Percentiles rank a stretch among this genome's conserved stretches.
These are phyloP conservation scores for Falco punctatus DNA, from an alignment of 2,113 vertebrate genomes.

Conservation along the genomic window DNA sequence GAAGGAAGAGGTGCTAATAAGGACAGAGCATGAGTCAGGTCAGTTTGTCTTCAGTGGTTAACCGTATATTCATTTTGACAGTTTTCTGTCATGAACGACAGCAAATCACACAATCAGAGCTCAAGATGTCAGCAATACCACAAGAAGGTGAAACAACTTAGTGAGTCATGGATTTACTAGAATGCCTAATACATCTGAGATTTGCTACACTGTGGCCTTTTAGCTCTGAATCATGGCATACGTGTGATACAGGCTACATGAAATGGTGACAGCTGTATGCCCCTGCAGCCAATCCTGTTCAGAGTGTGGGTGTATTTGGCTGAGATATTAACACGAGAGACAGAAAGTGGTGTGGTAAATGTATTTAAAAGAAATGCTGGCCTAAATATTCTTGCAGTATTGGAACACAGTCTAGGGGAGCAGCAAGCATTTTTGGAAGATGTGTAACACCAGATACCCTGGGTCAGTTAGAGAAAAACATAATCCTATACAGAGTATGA, in stretches of 20 bases:
- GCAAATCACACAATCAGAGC: background rate
- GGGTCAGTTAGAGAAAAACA: background rate
- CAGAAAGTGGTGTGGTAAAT: background rate
- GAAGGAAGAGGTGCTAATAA: background rate
- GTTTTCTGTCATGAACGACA: background rate
- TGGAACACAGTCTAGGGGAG: background rate
- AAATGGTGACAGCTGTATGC: background rate
- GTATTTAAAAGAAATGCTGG: background rate
- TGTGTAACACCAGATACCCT: background rate
- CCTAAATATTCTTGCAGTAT: background rate
- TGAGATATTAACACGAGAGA: background rate
- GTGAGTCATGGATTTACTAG: slow-evolving; percentile 1
- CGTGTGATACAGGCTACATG: background rate
- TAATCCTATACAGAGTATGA: background rate
- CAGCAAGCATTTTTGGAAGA: background rate
- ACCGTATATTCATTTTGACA: background rate
- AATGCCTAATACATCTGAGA: background rate
- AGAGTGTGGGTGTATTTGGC: background rate
- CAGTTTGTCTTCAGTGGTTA: background rate
- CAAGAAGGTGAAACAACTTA: background rate
- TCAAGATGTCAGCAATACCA: background rate
- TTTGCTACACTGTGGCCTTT: background rate
- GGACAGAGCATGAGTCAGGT: background rate
- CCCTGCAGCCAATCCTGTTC: background rate
- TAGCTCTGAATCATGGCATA: background rate